Evolutionary conservation across 2,888 invertebrate species (phyloP).

Genomic region (Agrenia bidenticulata): DNA sequence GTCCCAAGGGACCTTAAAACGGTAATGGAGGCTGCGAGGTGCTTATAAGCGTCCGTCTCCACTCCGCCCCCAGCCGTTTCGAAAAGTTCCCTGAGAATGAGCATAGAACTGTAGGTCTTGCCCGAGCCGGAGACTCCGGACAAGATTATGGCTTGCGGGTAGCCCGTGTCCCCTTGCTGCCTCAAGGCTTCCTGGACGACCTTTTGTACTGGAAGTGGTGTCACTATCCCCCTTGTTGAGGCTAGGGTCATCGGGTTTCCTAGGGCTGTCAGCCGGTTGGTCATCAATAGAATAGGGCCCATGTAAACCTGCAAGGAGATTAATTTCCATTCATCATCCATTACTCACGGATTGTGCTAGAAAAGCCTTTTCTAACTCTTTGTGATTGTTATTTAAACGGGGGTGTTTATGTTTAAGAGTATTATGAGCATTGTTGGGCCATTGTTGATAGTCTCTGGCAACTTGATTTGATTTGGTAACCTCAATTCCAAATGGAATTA

Average conservation of each 20-base stretch:
- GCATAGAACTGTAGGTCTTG: conserved; percentile 90
- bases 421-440: too few species aligned
- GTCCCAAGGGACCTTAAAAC: conserved; percentile 87
- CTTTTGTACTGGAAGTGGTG: conserved; percentile 79
- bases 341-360: too few species aligned
- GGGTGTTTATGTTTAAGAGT: too few species aligned
- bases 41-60: conserved; percentile 94
- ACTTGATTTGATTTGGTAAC: too few species aligned
- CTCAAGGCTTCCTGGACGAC: conserved; percentile 89
- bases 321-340: neutral
- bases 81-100: conserved; percentile 83
- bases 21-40: conserved; percentile 91
- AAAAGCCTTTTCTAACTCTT: too few species aligned
- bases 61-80: conserved; percentile 92
- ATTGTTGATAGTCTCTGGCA: too few species aligned
- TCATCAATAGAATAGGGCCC: conserved; percentile 84
- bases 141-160: conserved; percentile 90
- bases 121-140: conserved; percentile 90
- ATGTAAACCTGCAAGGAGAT: conserved; percentile 74
- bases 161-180: conserved; percentile 91
- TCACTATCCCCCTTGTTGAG: conserved; percentile 71
- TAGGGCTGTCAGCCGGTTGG: conserved; percentile 85
- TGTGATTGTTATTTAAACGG: too few species aligned
- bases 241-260: conserved; percentile 83
- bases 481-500: too few species aligned